phyloP scores from a whole-genome alignment of 2,888 invertebrate genomes.

The Heliothis peltigera region DNA sequence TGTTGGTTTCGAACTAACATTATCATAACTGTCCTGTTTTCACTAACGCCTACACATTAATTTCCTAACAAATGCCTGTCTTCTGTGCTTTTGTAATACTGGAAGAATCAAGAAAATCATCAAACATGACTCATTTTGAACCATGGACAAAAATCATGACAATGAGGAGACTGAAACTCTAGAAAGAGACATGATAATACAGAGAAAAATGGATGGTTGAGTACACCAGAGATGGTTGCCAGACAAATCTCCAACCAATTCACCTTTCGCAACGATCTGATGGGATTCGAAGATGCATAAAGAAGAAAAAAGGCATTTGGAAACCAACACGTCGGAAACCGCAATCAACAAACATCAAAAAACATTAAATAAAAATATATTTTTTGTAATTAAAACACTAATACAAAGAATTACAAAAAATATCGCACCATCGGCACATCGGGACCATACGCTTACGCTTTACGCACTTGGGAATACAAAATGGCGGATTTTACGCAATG shows the following conservation, averaged over 20 bases:
- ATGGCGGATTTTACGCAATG: conserved; percentile 63
- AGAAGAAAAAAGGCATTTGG: background rate
- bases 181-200: background rate
- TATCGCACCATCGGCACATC: conserved; percentile 61
- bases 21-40: conserved; percentile 60
- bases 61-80: conserved; percentile 54
- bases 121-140: background rate
- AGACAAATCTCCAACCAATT: background rate
- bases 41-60: conserved; percentile 67
- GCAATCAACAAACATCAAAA: conserved; percentile 34
- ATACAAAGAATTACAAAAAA: conserved; percentile 50
- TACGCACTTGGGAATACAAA: conserved; percentile 55
- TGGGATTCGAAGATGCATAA: background rate
- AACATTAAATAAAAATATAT: conserved; percentile 35
- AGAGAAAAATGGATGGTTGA: background rate
- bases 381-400: conserved; percentile 44
- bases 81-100: conserved; percentile 36
- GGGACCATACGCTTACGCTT: conserved; percentile 67
- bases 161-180: background rate
- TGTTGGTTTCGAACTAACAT: conserved; percentile 55
- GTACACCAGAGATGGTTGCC: background rate
- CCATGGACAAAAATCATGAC: conserved; percentile 10
- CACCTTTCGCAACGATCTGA: background rate
- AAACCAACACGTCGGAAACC: conserved; percentile 8
- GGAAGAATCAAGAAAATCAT: conserved; percentile 25